Conservation (phyloP, 2,797 vertebrate genomes). For the Threskiornis aethiopicus region DNA sequence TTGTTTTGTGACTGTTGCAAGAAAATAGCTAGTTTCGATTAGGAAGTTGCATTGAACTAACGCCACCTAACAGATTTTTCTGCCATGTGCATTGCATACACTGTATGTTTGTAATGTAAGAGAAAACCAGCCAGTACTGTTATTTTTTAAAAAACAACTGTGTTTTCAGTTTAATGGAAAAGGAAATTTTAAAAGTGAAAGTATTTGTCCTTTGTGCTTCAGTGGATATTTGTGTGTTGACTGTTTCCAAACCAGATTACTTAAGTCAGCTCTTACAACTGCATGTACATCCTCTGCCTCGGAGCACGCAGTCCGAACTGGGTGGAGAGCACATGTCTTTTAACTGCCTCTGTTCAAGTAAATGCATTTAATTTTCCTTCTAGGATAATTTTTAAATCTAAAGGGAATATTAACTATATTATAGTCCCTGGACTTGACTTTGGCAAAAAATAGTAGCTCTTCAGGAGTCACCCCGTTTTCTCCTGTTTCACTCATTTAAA, state of each 20-base stretch:
- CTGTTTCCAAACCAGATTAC: not conserved
- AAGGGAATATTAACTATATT: not conserved
- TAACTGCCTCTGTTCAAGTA: not conserved
- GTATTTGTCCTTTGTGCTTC: not conserved
- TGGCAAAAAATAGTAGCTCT: not conserved
- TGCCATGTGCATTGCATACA: accelerated
- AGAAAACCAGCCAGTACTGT: not conserved
- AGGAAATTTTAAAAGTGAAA: not conserved
- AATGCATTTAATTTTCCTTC: not conserved
- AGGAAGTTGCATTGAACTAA: not conserved
- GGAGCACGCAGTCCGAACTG: accelerated
- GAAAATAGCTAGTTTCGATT: not conserved
- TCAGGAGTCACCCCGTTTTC: not conserved
- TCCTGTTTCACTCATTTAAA: not conserved
- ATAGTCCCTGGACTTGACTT: not conserved
- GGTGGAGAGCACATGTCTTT: accelerated
- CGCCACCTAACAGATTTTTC: not conserved
- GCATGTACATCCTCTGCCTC: not conserved
- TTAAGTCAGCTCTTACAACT: not conserved
- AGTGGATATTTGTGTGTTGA: not conserved
- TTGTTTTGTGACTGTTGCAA: not conserved
- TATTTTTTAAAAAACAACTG: not conserved
- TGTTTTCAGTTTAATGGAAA: not conserved
- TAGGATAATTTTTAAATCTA: not conserved
- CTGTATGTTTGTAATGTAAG: not conserved